Evolutionary conservation across 2,113 vertebrate species (phyloP).

Genomic region (Sciurus niger): DNA sequence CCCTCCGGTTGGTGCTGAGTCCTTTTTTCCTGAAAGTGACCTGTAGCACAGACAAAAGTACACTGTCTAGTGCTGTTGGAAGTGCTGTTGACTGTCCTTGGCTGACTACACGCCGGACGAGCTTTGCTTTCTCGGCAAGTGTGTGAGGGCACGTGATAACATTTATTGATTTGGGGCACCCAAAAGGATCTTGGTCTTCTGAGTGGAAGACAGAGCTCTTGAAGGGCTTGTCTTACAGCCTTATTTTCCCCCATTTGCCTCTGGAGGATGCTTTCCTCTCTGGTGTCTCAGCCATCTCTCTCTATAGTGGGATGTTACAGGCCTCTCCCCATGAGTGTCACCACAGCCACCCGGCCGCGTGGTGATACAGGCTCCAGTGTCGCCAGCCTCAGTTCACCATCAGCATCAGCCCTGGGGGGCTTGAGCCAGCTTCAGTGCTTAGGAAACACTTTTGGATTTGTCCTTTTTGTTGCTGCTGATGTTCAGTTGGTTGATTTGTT

Average conservation of each 20-base stretch:
- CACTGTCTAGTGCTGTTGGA: not conserved
- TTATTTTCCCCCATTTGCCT: not conserved
- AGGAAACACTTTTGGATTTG: not conserved
- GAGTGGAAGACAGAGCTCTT: not conserved
- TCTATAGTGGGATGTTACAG: not conserved
- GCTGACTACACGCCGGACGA: not conserved
- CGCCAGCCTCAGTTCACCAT: accelerated
- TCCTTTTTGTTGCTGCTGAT: too few relatives aligned
- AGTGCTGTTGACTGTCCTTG: not conserved
- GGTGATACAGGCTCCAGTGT: accelerated
- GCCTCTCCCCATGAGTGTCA: accelerated
- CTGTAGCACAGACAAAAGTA: not conserved
- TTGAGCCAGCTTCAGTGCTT: not conserved
- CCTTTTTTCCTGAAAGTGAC: not conserved
- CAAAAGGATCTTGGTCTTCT: not conserved
- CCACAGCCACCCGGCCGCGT: accelerated
- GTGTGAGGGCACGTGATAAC: not conserved
- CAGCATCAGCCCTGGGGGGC: not conserved
- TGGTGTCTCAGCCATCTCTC: not conserved
- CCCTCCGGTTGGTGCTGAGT: not conserved
- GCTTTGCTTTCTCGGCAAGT: slow-evolving; percentile 19
- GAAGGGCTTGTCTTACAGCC: not conserved
- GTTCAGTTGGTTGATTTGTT: too few relatives aligned
- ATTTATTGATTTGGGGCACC: not conserved
- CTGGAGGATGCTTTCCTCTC: not conserved